Evolutionary conservation across 2,113 vertebrate species (phyloP).

Genomic region (Corythornis madagascariensis): DNA sequence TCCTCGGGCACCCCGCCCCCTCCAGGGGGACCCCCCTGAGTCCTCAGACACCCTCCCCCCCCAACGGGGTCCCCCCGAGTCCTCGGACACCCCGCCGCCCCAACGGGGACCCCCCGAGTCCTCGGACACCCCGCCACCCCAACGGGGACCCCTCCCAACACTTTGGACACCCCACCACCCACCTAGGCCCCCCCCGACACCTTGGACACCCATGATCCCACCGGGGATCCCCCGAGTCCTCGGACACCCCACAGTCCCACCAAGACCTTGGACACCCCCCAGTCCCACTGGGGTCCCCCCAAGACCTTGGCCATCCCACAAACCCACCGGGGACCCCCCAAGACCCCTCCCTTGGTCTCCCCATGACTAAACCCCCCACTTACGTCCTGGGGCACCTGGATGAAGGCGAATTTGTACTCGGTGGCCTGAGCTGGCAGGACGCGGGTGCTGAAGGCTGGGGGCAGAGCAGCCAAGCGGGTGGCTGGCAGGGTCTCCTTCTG

Average conservation of each 20-base stretch:
- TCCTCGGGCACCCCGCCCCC: too few species aligned
- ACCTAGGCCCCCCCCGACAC: too few species aligned
- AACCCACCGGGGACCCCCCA: not conserved
- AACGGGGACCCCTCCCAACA: too few species aligned
- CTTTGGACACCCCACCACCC: too few species aligned
- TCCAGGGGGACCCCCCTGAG: too few species aligned
- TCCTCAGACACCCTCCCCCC: too few species aligned
- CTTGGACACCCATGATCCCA: too few species aligned
- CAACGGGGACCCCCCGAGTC: too few species aligned
- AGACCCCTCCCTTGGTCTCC: not conserved
- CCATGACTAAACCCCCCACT: not conserved
- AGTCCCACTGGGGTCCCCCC: not conserved
- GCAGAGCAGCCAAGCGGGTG: not conserved
- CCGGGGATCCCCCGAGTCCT: too few species aligned
- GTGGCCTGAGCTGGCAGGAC: slow-evolving; percentile 3
- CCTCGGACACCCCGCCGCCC: too few species aligned
- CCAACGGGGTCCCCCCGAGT: too few species aligned
- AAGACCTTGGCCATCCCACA: not conserved
- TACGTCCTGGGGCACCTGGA: slow-evolving; percentile 13
- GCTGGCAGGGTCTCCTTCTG: slow-evolving; percentile 1
- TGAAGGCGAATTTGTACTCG: slow-evolving; percentile 9
- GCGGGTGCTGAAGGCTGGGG: not conserved
- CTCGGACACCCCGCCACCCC: too few species aligned
- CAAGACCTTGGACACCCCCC: not conserved
- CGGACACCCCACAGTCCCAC: not conserved